Evolutionary conservation across 2,888 invertebrate genomes (phyloP), one percentile per base, ranked within the genome.

Genomic region (Spilarctia lutea): DNA sequence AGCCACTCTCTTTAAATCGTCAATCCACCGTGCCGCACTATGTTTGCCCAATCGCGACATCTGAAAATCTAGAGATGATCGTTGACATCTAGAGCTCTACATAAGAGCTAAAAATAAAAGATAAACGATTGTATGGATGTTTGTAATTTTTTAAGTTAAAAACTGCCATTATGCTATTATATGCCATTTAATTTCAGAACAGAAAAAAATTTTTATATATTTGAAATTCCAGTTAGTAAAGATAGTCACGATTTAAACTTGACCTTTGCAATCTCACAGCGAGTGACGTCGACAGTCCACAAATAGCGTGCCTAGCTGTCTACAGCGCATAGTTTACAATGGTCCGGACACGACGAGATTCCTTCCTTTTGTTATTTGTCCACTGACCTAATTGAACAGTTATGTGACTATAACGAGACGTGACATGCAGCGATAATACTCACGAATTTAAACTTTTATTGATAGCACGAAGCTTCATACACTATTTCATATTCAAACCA

Each of bases 371-470:
- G 84, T 80, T 78, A 76, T 77, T 75, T 73, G 75, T 74, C 72
- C 67, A 81, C 66, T 83, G 83, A 83, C 84, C 84, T 66, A 83
- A 63, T 81, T 84, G 77, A 67, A 73, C 69, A 30, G 70, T 75
- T 73, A 67, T 33, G 45, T 72, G 66, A 69, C 48, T 8, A 48
- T 60, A 30, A 45, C 56, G 30, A 71, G 27, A 45, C 18, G 30
- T 18, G 16, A 71, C 1, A 39, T 42, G 42, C 24, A 3, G n/a
- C 39, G 18, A n/a, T 27, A 16, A n/a, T 27, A 13, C 63, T 66
- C 11, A 13, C 39, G 27, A 27, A 39, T 56, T n/a, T 56, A 7
- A 11, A 60, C 30, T 70, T 70, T 70, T 13, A 11, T 68, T 11
- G 13, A 33, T 33, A 13, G 8, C 20, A 27, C 3, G 0, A 18